Percentiles rank a stretch among this genome's conserved stretches.
Conservation (phyloP, 2,888 invertebrate genomes). For the Dorcus parallelipipedus region DNA sequence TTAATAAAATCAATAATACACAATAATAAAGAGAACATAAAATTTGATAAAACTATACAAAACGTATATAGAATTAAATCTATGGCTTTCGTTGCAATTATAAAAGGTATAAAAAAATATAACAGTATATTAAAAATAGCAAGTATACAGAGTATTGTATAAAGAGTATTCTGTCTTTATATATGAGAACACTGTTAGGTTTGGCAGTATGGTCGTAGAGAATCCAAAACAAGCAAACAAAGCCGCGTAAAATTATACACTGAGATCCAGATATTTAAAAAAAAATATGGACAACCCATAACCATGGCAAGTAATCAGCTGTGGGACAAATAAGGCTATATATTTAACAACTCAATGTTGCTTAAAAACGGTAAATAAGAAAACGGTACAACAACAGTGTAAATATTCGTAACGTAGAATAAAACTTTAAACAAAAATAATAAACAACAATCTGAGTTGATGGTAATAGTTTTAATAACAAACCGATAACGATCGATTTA, state of each 20-base stretch:
- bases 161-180: constrained; percentile 27
- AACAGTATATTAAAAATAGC: constrained; percentile 22
- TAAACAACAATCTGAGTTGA: constrained; percentile 42
- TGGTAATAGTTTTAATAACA: constrained; percentile 35
- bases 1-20: constrained; percentile 47
- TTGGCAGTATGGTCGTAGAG: constrained; percentile 24
- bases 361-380: constrained; percentile 24
- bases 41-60: constrained; percentile 50
- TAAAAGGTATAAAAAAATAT: constrained; percentile 27
- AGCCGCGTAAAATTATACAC: constrained; percentile 29
- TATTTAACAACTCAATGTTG: constrained; percentile 11
- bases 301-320: constrained; percentile 43
- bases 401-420: constrained; percentile 24
- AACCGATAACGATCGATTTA: constrained; percentile 25
- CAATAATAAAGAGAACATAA: constrained; percentile 45
- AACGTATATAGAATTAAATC: constrained; percentile 42
- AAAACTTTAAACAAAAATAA: constrained; percentile 41
- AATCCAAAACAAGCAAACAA: constrained; percentile 30
- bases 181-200: constrained; percentile 25
- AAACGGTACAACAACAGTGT: constrained; percentile 21
- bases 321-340: constrained; percentile 30
- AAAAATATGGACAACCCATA: constrained; percentile 40
- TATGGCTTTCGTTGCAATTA: constrained; percentile 39
- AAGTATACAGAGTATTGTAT: constrained; percentile 24
- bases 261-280: constrained; percentile 41